Evolutionary conservation across 30 jellyfish, hydroid and myxozoan genomes (phyloP).

Genomic region (Haliclystus octoradiatus): DNA sequence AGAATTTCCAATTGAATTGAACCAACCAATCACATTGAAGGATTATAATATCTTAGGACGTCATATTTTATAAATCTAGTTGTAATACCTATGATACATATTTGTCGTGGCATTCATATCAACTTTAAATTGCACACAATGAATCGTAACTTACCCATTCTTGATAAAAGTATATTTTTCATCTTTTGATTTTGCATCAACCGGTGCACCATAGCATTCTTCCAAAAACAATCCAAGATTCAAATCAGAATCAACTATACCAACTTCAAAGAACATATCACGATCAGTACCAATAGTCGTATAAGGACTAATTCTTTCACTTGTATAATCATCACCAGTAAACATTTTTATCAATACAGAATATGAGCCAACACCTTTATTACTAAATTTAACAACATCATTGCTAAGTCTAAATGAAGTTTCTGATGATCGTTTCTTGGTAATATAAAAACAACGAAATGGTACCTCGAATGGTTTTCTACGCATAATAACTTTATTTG

Average conservation of each 20-base stretch:
- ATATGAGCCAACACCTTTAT: slow-evolving; percentile 41
- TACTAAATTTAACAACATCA: slow-evolving; percentile 2
- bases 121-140: too few relatives aligned
- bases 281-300: slow-evolving; percentile 32
- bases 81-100: too few relatives aligned
- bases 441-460: slow-evolving; percentile 25
- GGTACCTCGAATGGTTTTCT: slow-evolving; percentile 19
- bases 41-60: too few relatives aligned
- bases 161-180: slow-evolving; percentile 52
- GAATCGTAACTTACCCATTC: slow-evolving; percentile 68
- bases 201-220: slow-evolving; percentile 52
- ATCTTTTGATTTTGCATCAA: slow-evolving; percentile 13
- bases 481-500: slow-evolving; percentile 14
- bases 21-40: too few relatives aligned
- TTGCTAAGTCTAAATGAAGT: background rate
- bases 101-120: too few relatives aligned
- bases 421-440: background rate
- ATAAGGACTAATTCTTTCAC: slow-evolving; percentile 17
- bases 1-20: too few relatives aligned
- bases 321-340: slow-evolving; percentile 19
- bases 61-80: too few relatives aligned
- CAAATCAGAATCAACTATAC: slow-evolving; percentile 33
- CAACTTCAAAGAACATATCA: slow-evolving; percentile 60
- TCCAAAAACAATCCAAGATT: slow-evolving; percentile 44
- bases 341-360: slow-evolving; percentile 33